These are phyloP conservation scores for Hydrophis major DNA, from an alignment of 2,797 vertebrate species.

Conservation along the genomic window DNA sequence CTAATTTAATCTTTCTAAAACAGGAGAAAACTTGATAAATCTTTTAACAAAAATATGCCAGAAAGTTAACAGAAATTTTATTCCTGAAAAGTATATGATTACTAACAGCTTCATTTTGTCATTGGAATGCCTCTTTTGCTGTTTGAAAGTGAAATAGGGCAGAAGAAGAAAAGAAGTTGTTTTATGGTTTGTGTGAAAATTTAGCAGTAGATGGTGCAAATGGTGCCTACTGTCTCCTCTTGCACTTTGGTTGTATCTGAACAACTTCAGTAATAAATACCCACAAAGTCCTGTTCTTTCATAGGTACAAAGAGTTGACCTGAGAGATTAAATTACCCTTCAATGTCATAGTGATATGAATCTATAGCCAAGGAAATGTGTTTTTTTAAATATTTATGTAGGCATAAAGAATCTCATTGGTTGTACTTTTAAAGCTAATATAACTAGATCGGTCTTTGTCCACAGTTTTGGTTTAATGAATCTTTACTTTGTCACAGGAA, in stretches of 20 bases:
- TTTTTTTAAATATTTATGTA: not conserved
- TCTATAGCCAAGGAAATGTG: not conserved
- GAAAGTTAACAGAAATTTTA: not conserved
- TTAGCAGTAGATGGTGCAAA: not conserved
- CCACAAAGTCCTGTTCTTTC: not conserved
- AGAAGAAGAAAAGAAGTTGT: not conserved
- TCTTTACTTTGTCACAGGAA: not conserved
- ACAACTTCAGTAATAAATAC: not conserved
- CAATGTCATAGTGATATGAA: not conserved
- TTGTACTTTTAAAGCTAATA: not conserved
- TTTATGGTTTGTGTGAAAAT: too few species aligned
- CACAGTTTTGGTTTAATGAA: slow-evolving; percentile 6
- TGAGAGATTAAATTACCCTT: not conserved
- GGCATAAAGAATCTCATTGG: not conserved
- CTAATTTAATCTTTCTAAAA: not conserved
- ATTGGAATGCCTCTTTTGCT: not conserved
- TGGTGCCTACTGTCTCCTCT: not conserved
- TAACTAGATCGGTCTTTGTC: not conserved
- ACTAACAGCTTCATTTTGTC: not conserved
- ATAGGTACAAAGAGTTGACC: not conserved
- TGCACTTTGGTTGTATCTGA: not conserved
- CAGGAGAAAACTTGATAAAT: not conserved
- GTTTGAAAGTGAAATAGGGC: too few species aligned
- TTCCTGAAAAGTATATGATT: not conserved
- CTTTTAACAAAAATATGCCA: not conserved